These are phyloP conservation scores for Oenanthe oenanthe DNA, from an alignment of 2,113 vertebrate genomes.

Conservation along the genomic window DNA sequence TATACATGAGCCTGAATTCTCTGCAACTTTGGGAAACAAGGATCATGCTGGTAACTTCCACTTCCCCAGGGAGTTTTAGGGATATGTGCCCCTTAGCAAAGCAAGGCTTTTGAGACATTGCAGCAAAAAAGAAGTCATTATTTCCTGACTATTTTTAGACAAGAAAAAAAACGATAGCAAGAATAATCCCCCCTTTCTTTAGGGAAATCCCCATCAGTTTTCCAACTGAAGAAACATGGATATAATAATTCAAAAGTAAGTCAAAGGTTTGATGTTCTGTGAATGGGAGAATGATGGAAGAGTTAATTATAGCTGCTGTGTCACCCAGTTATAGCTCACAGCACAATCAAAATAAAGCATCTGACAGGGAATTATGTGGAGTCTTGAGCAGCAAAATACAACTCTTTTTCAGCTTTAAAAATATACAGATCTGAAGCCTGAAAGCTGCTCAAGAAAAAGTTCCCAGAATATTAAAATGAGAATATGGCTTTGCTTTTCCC, in stretches of 20 bases:
- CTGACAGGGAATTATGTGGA: constrained; percentile 34
- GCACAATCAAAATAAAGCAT: constrained; percentile 48
- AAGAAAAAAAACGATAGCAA: background rate
- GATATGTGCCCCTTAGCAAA: background rate
- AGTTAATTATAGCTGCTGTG: constrained; percentile 59
- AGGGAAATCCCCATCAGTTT: background rate
- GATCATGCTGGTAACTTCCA: background rate
- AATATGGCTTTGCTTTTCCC: background rate
- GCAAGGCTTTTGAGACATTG: background rate
- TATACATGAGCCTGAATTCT: background rate
- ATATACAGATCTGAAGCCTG: background rate
- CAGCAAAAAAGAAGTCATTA: background rate
- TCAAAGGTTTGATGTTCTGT: constrained; percentile 33
- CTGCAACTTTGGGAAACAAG: background rate
- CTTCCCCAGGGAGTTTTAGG: background rate
- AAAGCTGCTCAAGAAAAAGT: background rate
- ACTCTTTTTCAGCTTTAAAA: background rate
- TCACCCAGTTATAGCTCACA: constrained; percentile 26
- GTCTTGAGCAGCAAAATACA: constrained; percentile 10
- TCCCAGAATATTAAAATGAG: background rate
- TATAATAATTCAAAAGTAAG: constrained; percentile 34
- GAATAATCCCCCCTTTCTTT: constrained; percentile 15
- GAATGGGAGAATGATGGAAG: constrained; percentile 43
- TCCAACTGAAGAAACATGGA: background rate
- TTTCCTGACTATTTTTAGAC: background rate